A percentile compares a stretch with the other conserved stretches of the same genome.
These are phyloP conservation scores for Silvanus unidentatus DNA, from an alignment of 2,888 invertebrate genomes.

Conservation along the genomic window DNA sequence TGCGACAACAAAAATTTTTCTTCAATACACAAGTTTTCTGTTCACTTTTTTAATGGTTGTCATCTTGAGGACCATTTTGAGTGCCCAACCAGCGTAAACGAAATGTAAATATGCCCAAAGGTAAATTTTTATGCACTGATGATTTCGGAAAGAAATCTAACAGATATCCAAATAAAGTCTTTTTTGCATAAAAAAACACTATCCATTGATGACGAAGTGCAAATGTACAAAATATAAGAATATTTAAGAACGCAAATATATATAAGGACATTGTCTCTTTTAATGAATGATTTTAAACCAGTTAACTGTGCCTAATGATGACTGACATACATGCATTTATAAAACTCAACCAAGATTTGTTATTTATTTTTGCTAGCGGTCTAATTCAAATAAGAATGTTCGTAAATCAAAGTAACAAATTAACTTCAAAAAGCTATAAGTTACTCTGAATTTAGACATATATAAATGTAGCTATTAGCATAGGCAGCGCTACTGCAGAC, in stretches of 20 bases:
- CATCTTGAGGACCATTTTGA: conserved; percentile 25
- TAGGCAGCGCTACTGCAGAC: conserved; percentile 45
- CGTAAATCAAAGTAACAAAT: conserved; percentile 49
- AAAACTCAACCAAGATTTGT: too few species aligned
- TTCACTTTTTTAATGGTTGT: conserved; percentile 17
- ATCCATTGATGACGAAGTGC: too few species aligned
- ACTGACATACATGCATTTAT: too few species aligned
- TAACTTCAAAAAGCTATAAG: conserved; percentile 47
- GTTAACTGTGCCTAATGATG: too few species aligned
- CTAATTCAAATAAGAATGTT: conserved; percentile 26
- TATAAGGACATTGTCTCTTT: too few species aligned
- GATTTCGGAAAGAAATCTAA: conserved; percentile 4
- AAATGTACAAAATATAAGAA: too few species aligned
- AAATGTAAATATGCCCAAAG: conserved; percentile 23
- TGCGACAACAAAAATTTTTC: conserved; percentile 11
- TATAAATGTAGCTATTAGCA: conserved; percentile 49
- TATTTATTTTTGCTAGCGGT: conserved; percentile 1
- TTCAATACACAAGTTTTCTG: not conserved
- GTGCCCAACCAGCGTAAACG: conserved; percentile 22
- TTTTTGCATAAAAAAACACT: too few species aligned
- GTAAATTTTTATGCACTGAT: conserved; percentile 11
- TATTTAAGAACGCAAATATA: too few species aligned
- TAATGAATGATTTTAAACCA: too few species aligned
- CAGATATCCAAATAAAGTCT: not conserved
- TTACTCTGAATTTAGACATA: conserved; percentile 42